phyloP scores from a whole-genome alignment of 2,113 vertebrate species.

The Bubo bubo region DNA sequence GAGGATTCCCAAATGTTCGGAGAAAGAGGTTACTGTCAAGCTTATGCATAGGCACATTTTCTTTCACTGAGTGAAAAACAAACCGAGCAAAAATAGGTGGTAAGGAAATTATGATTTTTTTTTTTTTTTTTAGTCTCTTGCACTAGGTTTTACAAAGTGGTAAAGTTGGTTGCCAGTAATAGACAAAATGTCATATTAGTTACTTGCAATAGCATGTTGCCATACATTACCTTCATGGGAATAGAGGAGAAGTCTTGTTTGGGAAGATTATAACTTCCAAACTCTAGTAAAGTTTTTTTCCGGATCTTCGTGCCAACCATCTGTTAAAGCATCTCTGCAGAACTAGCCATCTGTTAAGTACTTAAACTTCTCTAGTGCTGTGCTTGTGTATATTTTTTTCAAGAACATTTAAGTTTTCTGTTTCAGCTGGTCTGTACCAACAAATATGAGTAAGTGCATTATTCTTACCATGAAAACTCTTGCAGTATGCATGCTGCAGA shows the following conservation, averaged over 20 bases:
- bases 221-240: not conserved
- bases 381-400: slow-evolving; percentile 1
- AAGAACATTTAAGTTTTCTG: slow-evolving; percentile 19
- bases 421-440: slow-evolving; percentile 46
- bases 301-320: slow-evolving; percentile 62
- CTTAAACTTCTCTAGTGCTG: slow-evolving; percentile 22
- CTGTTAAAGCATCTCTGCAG: slow-evolving; percentile 52
- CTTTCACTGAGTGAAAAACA: not conserved
- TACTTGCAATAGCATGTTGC: not conserved
- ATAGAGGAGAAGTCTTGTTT: not conserved
- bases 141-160: not conserved
- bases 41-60: not conserved
- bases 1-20: not conserved
- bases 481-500: not conserved
- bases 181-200: not conserved
- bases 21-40: not conserved
- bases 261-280: slow-evolving; percentile 2
- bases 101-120: not conserved
- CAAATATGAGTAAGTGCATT: not conserved
- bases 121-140: not conserved
- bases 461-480: not conserved
- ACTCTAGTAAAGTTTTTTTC: not conserved
- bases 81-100: not conserved
- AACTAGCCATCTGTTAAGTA: slow-evolving; percentile 63
- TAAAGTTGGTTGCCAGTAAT: not conserved